Evolutionary conservation across 2,113 vertebrate genomes (phyloP).

Genomic region (Clarias magur): DNA sequence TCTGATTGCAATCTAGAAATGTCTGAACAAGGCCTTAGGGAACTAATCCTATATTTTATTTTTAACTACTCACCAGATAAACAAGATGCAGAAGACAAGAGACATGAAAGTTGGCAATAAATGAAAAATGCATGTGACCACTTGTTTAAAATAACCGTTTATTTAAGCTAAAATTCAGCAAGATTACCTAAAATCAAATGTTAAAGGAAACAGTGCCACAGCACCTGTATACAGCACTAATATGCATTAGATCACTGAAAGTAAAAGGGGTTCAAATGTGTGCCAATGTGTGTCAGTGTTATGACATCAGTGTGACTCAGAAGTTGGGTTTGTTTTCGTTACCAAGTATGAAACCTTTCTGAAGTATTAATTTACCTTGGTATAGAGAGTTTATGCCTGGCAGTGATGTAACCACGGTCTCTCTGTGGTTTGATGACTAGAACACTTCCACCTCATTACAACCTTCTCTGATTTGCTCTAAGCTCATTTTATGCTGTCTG

Average conservation of each 20-base stretch:
- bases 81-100: background rate
- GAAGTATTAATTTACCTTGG: background rate
- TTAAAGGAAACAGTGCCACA: background rate
- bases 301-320: slow-evolving; percentile 1
- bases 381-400: background rate
- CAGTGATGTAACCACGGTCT: background rate
- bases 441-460: background rate
- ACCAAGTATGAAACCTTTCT: background rate
- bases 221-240: background rate
- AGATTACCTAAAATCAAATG: background rate
- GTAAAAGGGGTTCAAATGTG: background rate
- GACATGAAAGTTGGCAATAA: background rate
- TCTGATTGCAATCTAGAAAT: too few species aligned
- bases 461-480: background rate
- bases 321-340: background rate
- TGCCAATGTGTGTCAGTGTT: background rate
- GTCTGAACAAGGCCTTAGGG: too few species aligned
- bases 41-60: too few species aligned
- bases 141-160: background rate
- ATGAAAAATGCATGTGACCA: background rate
- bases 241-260: background rate
- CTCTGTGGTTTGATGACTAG: background rate
- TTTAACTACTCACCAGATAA: background rate
- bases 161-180: background rate
- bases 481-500: background rate